phyloP scores from a whole-genome alignment of 2,113 vertebrate species.

The Eurypyga helias region DNA sequence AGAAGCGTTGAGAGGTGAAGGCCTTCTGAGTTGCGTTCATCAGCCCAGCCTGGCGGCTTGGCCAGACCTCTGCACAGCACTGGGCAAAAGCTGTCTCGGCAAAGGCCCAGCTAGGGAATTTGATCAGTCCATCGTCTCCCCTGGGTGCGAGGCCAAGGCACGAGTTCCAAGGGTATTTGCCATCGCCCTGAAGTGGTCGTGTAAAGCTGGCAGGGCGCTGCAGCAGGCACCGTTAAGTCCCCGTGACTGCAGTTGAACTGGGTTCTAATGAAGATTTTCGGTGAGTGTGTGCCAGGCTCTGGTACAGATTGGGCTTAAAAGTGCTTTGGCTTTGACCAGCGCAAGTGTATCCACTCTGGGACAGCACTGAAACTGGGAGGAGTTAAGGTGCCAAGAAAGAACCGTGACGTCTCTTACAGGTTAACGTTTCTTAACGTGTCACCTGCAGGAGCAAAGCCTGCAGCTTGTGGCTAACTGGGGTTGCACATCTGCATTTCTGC shows the following conservation, averaged over 20 bases:
- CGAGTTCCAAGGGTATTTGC: too few relatives aligned
- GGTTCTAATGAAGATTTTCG: neutral
- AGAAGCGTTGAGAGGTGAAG: neutral
- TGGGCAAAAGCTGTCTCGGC: neutral
- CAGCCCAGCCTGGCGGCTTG: neutral
- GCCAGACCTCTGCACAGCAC: too few relatives aligned
- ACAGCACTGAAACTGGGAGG: neutral
- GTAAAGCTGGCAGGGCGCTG: neutral
- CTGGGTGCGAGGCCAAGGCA: neutral
- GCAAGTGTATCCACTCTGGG: neutral
- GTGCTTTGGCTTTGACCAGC: neutral
- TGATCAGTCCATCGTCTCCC: neutral
- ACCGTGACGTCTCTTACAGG: neutral
- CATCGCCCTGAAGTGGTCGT: rapidly evolving
- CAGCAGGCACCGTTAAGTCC: neutral
- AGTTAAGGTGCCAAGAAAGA: neutral
- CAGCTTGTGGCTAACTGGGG: neutral
- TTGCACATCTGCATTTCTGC: neutral
- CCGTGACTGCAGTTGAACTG: neutral
- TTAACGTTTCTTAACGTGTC: neutral
- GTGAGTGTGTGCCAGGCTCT: neutral
- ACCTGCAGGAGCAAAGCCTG: neutral
- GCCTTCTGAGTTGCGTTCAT: neutral
- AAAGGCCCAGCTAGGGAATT: neutral
- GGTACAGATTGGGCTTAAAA: neutral